Evolutionary conservation across 2,797 vertebrate species (phyloP), one percentile per base, ranked within the genome.

Genomic region (Melanotaenia trifasciata): DNA sequence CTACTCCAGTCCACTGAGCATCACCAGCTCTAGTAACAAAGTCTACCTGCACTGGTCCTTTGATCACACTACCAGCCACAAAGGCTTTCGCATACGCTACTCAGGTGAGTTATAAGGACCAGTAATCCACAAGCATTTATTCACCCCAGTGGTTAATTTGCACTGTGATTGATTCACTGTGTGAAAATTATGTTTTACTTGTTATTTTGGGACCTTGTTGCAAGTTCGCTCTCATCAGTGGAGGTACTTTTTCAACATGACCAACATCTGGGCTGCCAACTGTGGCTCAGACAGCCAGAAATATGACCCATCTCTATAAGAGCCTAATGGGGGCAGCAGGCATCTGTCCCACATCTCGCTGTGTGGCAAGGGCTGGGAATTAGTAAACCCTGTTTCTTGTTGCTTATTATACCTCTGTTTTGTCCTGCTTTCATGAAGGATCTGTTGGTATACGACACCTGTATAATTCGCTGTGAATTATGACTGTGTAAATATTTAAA

Each of bases 11-110:
- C 98, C 98, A 0, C 91, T 98, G 87, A 95, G 94, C 4, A 96
- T 99, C 87, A 97, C 96, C 86, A 99, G 97, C 93, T 96, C 96
- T 0, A 94, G 93, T 70, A 98, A 94, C 92, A 96, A 93, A 70
- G 97, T 98, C 61, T 98, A 97, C 84, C 94, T 99, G 69, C 98
- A 98, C 73, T 99, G 98, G 98, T 97, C 98, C 30, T 99, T 98
- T 3, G 98, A 99, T 83, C 97, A 99, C 0, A 96, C 97, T 13
- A 96, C 97, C 85, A 98, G 95, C 84, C 96, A 97, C 87, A 99
- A 99, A 90, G 98, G 98, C 56, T 99, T 99, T 92, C 96, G 96
- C 81, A 98, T 99, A 67, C 97, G 96, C 33, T 99, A 99, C 86
- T 96, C 96, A 5, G 98, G 98, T 99, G 62, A 84, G 87, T 67